phyloP scores from a whole-genome alignment of 92 coral and sea anemone genomes.

The Porites divaricata region DNA sequence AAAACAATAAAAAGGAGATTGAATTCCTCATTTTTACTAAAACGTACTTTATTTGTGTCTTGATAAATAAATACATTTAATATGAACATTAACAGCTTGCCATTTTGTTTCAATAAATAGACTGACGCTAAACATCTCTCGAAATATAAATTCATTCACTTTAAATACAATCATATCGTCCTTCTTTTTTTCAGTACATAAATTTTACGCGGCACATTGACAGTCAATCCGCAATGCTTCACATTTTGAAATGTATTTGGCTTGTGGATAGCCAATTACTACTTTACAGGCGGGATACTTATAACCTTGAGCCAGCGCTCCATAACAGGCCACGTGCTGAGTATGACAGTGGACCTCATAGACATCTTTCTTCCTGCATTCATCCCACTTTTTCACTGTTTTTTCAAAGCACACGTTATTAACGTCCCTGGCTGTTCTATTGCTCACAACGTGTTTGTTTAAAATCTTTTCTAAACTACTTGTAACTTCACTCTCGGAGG shows the following conservation, averaged over 20 bases:
- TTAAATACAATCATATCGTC: too few species aligned
- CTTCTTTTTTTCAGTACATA: background rate
- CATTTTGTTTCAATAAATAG: too few species aligned
- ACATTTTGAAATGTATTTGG: constrained; percentile 11
- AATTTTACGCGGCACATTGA: constrained; percentile 8
- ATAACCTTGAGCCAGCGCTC: background rate
- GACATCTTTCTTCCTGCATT: background rate
- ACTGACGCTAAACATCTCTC: too few species aligned
- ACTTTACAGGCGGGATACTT: background rate
- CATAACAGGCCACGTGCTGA: background rate
- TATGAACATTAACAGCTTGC: too few species aligned
- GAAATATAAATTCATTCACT: too few species aligned
- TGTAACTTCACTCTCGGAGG: background rate
- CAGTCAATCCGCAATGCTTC: background rate
- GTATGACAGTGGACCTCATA: background rate
- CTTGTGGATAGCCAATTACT: background rate
- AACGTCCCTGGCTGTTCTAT: constrained; percentile 24
- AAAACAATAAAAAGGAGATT: too few species aligned
- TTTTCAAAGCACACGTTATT: background rate
- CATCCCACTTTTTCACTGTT: background rate
- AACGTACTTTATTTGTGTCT: too few species aligned
- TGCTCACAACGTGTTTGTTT: background rate
- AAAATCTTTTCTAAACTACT: background rate
- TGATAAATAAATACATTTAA: too few species aligned
- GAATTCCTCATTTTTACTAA: too few species aligned